Conservation (phyloP, 2,888 invertebrate species). For the Eilema sororculum region DNA sequence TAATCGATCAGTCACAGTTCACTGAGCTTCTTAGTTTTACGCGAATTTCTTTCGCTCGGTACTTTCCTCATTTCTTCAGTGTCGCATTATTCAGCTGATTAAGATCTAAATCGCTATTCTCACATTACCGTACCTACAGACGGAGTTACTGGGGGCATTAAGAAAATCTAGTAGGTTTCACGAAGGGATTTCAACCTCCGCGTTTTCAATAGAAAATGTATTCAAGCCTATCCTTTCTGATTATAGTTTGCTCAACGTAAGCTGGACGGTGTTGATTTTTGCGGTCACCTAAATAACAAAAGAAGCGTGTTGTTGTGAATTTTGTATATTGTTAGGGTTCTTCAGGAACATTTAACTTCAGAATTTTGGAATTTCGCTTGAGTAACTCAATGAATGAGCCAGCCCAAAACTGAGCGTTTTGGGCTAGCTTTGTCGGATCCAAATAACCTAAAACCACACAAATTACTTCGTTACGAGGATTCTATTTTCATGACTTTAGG, state of each 20-base stretch:
- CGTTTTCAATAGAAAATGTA: constrained; percentile 59
- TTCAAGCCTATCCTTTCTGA: constrained; percentile 43
- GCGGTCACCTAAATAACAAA: constrained; percentile 15
- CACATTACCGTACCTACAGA: constrained; percentile 13
- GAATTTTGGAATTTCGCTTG: no score
- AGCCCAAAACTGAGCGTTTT: no score
- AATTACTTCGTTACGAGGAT: no score
- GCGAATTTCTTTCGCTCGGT: neutral
- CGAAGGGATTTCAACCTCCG: constrained; percentile 47
- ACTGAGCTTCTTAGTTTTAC: constrained; percentile 2
- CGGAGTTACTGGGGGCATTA: constrained; percentile 40
- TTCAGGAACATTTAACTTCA: neutral
- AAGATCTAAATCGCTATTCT: constrained; percentile 49
- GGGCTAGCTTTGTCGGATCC: no score
- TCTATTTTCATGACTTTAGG: no score
- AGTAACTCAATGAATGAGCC: no score
- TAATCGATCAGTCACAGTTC: constrained; percentile 2
- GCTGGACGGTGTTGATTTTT: constrained; percentile 17
- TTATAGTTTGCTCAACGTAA: constrained; percentile 10
- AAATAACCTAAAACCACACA: no score
- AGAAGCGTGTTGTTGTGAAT: neutral
- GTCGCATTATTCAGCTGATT: constrained; percentile 42
- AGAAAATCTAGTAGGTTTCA: constrained; percentile 55
- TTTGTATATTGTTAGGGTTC: neutral
- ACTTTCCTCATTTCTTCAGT: constrained; percentile 33